phyloP scores from a whole-genome alignment of 2,113 vertebrate species.

The Murina feae region DNA sequence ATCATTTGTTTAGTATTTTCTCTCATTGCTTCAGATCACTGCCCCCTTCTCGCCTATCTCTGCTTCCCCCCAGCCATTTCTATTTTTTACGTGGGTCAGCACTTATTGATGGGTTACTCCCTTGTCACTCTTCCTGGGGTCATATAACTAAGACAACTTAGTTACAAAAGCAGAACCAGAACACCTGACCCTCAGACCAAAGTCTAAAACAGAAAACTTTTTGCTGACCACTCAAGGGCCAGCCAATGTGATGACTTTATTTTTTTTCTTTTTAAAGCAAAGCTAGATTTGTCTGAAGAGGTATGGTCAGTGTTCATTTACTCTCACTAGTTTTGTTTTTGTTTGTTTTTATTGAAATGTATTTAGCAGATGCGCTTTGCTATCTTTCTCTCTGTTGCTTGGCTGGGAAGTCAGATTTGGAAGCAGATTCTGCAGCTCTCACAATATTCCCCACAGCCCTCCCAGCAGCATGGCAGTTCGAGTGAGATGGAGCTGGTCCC shows the following conservation, averaged over 20 bases:
- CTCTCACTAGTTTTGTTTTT: background rate
- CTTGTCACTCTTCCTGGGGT: background rate
- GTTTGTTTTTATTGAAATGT: background rate
- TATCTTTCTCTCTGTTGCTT: background rate
- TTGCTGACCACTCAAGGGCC: background rate
- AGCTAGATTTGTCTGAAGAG: background rate
- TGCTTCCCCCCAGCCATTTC: background rate
- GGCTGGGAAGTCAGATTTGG: background rate
- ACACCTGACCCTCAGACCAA: background rate
- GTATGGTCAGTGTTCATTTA: background rate
- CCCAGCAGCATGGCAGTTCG: background rate
- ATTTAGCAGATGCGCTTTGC: background rate
- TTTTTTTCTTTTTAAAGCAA: background rate
- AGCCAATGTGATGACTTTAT: background rate
- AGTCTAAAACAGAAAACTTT: background rate
- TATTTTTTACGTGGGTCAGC: constrained; percentile 22
- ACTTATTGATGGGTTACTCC: background rate
- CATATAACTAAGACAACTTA: background rate
- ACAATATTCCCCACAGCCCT: too few relatives aligned
- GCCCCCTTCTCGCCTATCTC: background rate
- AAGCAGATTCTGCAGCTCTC: background rate
- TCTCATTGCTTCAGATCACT: background rate
- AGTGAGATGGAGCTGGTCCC: background rate
- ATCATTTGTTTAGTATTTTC: background rate
- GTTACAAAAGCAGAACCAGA: background rate